Base-by-base conservation (phyloP, 2,888 invertebrate genomes). In the Anaspis maculata region DNA sequence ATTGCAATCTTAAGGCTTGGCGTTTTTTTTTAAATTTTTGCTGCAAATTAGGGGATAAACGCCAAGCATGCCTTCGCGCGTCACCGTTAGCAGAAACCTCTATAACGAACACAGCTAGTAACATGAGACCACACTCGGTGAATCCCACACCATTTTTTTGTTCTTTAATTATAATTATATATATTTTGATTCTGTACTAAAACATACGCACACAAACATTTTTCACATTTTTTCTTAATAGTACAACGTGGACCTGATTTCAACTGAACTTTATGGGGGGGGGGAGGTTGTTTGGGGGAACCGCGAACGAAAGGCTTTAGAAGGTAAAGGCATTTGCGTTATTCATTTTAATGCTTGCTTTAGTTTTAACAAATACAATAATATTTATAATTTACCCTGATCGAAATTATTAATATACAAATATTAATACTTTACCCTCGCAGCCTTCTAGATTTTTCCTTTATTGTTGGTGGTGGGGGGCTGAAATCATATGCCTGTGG, bases 101-200 rank as follows among this genome's bases (percentile, higher is more conserved):
- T 62, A n/a, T n/a, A 61, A 60, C 61, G 57, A 62, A 64, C 62
- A 62, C 61, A 60, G 61, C 62, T 64, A 64, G 60, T 60, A 61
- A 63, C 60, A 60, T 56, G 54, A 58, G 54, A 58, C 59, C 58
- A 59, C 61, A 61, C 61, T 61, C 59, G 56, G n/a, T n/a, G n/a
- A 62, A 61, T 57, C 54, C 54, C 53, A 42, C 51, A 55, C 51
- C 55, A 56, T 56, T 51, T 46, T 53, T 57, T 54, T 52, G 53
- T 54, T n/a, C n/a, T n/a, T n/a, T n/a, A n/a, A n/a, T n/a, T n/a
- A n/a, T n/a, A n/a, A 49, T 51, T 56, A 57, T 58, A 41, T 30
- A 33, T 34, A 51, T 58, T 61, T 62, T 62, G 62, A 62, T 62
- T 61, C 62, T 60, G 59, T 62, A 64, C 63, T 62, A 64, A 62